Conservation (phyloP, 2,113 vertebrate species). For the Rhinichthys klamathensis region DNA sequence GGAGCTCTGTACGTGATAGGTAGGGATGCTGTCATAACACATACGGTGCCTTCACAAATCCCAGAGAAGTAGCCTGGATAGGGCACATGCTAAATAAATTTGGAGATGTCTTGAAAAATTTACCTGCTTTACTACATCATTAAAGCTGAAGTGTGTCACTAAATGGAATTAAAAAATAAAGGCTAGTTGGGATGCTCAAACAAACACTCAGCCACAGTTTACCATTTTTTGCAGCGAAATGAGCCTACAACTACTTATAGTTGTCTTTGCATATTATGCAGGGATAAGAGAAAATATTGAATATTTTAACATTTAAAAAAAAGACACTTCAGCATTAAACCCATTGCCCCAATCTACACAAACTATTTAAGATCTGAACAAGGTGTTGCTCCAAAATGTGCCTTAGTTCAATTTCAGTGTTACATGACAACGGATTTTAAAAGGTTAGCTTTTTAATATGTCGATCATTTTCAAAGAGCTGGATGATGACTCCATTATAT, state of each 20-base stretch:
- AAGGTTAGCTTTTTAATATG: not conserved
- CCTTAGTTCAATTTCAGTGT: not conserved
- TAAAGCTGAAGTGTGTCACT: not conserved
- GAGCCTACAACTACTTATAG: not conserved
- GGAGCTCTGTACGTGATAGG: not conserved
- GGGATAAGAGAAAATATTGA: not conserved
- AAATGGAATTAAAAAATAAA: not conserved
- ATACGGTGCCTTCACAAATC: conserved; percentile 2
- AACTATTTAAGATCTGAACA: not conserved
- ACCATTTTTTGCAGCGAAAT: not conserved
- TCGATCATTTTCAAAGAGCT: not conserved
- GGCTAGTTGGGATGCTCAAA: not conserved
- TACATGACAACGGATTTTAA: not conserved
- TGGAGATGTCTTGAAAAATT: not conserved
- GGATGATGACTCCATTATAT: not conserved
- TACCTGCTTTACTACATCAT: not conserved
- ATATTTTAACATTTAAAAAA: not conserved
- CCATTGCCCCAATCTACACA: not conserved
- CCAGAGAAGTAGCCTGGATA: not conserved
- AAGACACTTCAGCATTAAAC: not conserved
- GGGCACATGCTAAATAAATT: not conserved
- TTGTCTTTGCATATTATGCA: not conserved
- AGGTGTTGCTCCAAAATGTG: not conserved
- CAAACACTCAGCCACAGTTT: not conserved
- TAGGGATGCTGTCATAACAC: conserved; percentile 9